Base-by-base conservation (phyloP, 2,113 vertebrate species). In the Tetraodon nigroviridis region DNA sequence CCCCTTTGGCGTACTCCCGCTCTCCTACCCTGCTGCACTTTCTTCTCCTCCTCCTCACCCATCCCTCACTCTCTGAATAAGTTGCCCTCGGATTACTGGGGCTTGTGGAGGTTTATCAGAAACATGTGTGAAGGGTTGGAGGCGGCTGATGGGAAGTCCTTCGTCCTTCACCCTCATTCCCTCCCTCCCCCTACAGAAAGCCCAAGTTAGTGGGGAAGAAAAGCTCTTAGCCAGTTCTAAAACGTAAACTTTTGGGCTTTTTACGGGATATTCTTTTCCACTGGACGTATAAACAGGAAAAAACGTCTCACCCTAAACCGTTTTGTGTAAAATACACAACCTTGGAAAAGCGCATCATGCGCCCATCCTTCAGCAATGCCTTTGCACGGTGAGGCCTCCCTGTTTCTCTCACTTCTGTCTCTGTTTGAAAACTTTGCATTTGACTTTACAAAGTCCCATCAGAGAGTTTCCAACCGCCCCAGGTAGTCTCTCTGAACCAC, bases 51-150 rank as follows among this genome's bases (percentile, higher is more conserved):
- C 71, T 69, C 68, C 70, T 78, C 67, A 55, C 70, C 77, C 73
- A 58, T 62, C 69, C 60, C 20, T 65, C 54, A 27, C 62, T 64
- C 82, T 86, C 78, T 82, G 59, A 87, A 88, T 85, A 83, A 78
- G 80, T 61, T 87, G 86, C 80, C 78, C 86, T 79, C 54, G 66
- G 88, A 87, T 89, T 88, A 85, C 84, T 87, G 82, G 81, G 88
- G 87, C 87, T 88, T 77, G 14, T 75, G 81, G 83, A 89, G 86
- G 86, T 90, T 89, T 88, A 92, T 93, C 89, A 92, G 88, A 92
- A 92, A 81, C 92, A 92, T 84, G 82, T 92, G 90, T 90, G 80
- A 73, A 27, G 82, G 66, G 85, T 90, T 89, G 88, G 86, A 90
- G 87, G 83, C 77, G 73, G 76, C 75, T 79, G 79, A 76, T 58